Evolutionary conservation across 2,888 invertebrate species (phyloP).

Genomic region (Marronus borbonicus): DNA sequence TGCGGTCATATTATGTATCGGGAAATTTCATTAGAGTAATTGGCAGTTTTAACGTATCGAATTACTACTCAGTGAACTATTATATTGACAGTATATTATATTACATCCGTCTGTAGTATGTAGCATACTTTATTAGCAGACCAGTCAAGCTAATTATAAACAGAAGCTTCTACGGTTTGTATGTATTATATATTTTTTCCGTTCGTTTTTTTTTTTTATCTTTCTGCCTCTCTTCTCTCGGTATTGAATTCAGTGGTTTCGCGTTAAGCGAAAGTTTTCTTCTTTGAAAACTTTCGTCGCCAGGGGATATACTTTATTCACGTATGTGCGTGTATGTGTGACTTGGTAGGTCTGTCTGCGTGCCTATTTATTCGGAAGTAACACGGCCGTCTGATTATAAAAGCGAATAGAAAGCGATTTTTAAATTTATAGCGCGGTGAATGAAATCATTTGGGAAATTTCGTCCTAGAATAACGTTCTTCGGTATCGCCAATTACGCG

Average conservation of each 20-base stretch:
- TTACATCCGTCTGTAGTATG: constrained; percentile 54
- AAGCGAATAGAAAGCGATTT: constrained; percentile 44
- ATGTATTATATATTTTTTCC: constrained; percentile 12
- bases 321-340: constrained; percentile 15
- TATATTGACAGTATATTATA: constrained; percentile 57
- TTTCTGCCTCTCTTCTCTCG: constrained; percentile 25
- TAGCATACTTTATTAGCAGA: constrained; percentile 47
- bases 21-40: constrained; percentile 57
- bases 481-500: constrained; percentile 18
- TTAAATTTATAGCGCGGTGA: constrained; percentile 28
- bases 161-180: constrained; percentile 42
- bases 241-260: constrained; percentile 25
- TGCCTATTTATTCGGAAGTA: constrained; percentile 45
- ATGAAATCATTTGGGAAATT: constrained; percentile 44
- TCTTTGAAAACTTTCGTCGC: constrained; percentile 50
- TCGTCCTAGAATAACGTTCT: neutral
- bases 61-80: constrained; percentile 54
- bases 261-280: constrained; percentile 47
- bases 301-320: constrained; percentile 44
- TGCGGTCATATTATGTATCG: constrained; percentile 26
- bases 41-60: constrained; percentile 54
- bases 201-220: constrained; percentile 6
- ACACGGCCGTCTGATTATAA: constrained; percentile 33
- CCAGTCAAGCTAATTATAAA: constrained; percentile 50
- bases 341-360: constrained; percentile 13